phyloP scores from a whole-genome alignment of 2,113 vertebrate species.

The Tragelaphus strepsiceros region DNA sequence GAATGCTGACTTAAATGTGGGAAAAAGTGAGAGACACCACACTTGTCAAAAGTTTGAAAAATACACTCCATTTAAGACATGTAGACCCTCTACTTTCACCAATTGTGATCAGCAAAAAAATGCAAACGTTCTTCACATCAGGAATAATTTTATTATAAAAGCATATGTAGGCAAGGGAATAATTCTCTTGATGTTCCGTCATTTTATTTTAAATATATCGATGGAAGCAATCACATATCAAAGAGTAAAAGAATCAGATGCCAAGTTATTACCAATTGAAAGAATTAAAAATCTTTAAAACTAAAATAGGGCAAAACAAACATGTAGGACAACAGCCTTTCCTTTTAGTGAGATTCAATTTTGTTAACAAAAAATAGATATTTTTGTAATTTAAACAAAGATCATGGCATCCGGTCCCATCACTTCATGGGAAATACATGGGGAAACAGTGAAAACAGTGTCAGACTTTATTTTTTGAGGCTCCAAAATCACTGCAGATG shows the following conservation, averaged over 20 bases:
- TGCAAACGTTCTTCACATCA: neutral
- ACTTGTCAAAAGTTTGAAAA: neutral
- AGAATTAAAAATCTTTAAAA: neutral
- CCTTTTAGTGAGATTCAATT: neutral
- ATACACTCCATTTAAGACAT: neutral
- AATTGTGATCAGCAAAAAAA: neutral
- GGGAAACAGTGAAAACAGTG: no score
- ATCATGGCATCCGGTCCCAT: no score
- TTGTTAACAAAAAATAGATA: neutral
- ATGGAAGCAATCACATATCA: neutral
- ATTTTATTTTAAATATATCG: neutral
- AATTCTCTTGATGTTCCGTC: neutral
- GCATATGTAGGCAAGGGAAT: neutral
- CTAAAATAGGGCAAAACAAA: neutral
- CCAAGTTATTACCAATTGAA: neutral
- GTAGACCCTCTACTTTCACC: neutral
- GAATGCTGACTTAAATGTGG: neutral
- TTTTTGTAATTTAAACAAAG: neutral
- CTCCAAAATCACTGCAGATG: no score
- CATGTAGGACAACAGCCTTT: neutral
- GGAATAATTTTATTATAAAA: neutral
- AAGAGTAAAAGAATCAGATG: neutral
- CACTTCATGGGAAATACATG: no score
- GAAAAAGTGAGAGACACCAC: neutral
- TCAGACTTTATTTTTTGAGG: no score